Base-by-base conservation (phyloP, 2,797 vertebrate genomes). In the Tokudaia tokunoshimensis region DNA sequence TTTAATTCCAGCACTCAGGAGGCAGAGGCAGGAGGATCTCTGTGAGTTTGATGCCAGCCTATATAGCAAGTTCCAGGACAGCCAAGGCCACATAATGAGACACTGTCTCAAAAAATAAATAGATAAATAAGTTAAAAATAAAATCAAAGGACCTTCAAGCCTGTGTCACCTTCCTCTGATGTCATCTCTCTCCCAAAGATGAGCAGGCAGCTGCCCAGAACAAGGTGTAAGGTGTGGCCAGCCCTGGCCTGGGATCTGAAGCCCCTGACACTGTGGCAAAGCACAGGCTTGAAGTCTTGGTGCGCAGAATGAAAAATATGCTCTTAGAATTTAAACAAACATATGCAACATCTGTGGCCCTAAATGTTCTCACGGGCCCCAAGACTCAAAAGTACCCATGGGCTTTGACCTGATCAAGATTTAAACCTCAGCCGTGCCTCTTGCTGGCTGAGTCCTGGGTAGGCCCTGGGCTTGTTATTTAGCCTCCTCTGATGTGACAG, bases 401-500 rank as follows among this genome's bases (percentile, higher is more conserved):
- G 72, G 57, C 70, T 96, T 94, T 37, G 59, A 57, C n/a, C 26
- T 84, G 84, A 50, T 26, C n/a, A 87, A 70, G 67, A 63, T 78
- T 95, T 67, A 92, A 96, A 89, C 91, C 82, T 52, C 24, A 67
- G 74, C 24, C 70, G 63, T 41, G 47, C 37, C 47, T 65, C 81
- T 94, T 93, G 79, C 37, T 92, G 74, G 37, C 78, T 86, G 67
- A 92, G 84, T 87, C 83, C 61, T 72, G 8, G 34, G 50, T 50
- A 94, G 92, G 80, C n/a, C 81, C 80, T 91, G 85, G 61, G 85
- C 13, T 34, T 88, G 52, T 78, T 86, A 89, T 59, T 95, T 89
- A 80, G 84, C 79, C 37, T 97, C 57, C 79, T 95, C 90, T 94
- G 93, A 91, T 95, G 79, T 70, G 82, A 78, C 15, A 70, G 63